Base-by-base conservation (phyloP, 2,797 vertebrate genomes). In the Notolabrus celidotus region DNA sequence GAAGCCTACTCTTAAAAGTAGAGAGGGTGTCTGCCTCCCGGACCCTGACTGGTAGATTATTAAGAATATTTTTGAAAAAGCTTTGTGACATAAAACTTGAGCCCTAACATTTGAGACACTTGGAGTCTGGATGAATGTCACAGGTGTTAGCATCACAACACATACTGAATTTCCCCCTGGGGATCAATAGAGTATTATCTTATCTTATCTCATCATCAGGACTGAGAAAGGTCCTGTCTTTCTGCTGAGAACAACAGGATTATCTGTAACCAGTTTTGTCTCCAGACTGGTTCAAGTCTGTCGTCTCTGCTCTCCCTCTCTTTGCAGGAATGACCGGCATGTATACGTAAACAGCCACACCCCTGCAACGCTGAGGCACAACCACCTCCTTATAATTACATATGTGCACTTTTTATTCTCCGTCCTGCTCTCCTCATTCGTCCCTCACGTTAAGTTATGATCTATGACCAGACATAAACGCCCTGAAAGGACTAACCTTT, bases 311-410 rank as follows among this genome's bases (percentile, higher is more conserved):
- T 60, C 39, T 77, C 58, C 8, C 51, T 71, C 56, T 85, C 52
- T 31, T n/a, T 72, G 62, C 34, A 55, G 68, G 85, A 79, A 88
- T 84, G 79, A 58, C 10, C n/a, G 49, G 68, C 64, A 76, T 89
- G 79, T 60, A 1, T 1, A 2, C 1, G 5, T 34, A 8, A 23
- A n/a, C 38, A 51, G 63, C 55, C 45, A 58, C 63, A 53, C 47
- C 64, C 65, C 51, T 43, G 55, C 31, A 23, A 49, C 33, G 0
- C 36, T 10, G 33, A 1, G 57, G 73, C 76, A 68, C 84, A 43
- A 77, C 79, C 59, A 23, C 70, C 41, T 27, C 65, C 27, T 29
- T 8, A 20, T 36, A n/a, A 38, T 45, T 42, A n/a, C 34, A 19
- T 7, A 16, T 5, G 1, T n/a, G 1, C 2, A 2, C 0, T 14